Evolutionary conservation across 35 echinoderm and acorn worm genomes (phyloP).

Genomic region (Apostichopus parvimensis): DNA sequence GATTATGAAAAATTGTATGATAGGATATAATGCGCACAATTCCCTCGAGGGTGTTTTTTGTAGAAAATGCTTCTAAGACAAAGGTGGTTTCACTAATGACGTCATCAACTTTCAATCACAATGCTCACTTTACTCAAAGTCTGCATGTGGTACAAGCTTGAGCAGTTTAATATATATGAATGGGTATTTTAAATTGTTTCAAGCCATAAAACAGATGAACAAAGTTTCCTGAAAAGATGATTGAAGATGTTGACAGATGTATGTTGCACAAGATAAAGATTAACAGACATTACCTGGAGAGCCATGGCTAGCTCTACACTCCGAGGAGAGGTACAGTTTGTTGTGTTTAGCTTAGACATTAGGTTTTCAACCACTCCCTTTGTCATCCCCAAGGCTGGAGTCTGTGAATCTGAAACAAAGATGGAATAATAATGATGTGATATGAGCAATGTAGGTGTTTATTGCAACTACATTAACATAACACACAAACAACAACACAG

Average conservation of each 20-base stretch:
- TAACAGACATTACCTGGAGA: neutral
- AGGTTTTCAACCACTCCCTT: neutral
- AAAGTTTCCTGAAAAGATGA: neutral
- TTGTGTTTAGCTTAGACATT: conserved; percentile 8
- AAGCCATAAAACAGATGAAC: neutral
- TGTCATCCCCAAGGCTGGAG: neutral
- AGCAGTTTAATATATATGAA: neutral
- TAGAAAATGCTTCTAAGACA: too few species aligned
- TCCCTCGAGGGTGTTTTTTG: too few species aligned
- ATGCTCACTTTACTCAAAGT: neutral
- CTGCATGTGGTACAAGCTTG: neutral
- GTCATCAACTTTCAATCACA: too few species aligned
- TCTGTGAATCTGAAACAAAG: neutral
- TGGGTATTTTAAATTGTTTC: neutral
- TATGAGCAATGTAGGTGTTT: too few species aligned
- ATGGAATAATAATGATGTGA: neutral
- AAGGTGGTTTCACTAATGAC: too few species aligned
- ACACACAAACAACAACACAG: too few species aligned
- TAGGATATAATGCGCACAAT: too few species aligned
- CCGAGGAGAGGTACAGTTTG: neutral
- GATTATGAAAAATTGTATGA: too few species aligned
- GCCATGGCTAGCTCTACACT: conserved; percentile 13
- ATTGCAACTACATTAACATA: too few species aligned
- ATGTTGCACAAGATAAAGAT: neutral
- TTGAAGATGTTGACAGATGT: neutral